Base-by-base conservation (phyloP, 2,113 vertebrate species). In the Regulus satrapa region DNA sequence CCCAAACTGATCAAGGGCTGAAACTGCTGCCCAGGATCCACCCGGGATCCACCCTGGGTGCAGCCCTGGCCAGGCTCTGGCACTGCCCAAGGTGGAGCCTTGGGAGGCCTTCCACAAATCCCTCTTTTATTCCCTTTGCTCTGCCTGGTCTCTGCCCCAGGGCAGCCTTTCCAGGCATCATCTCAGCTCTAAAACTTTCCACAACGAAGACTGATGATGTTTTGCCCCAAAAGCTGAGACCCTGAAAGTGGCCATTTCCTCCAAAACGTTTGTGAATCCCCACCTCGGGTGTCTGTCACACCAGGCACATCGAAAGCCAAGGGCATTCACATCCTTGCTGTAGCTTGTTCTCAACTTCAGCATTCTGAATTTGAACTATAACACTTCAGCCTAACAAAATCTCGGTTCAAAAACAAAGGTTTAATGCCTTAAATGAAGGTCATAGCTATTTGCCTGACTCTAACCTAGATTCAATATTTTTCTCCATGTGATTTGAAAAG, bases 371-470 rank as follows among this genome's bases (percentile, higher is more conserved):
- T 81, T 29, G 14, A 80, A 66, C 52, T 66, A 2, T 0, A 67
- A 56, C 51, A 40, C 71, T 69, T 77, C 43, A 92, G 59, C 64
- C 75, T 76, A 90, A 92, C 78, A 93, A 73, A 94, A 89, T 28
- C 85, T 92, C 61, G 58, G 72, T 17, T 83, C 75, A 74, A 90
- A 97, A 90, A 80, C 67, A 92, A 85, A 96, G 78, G 64, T 77
- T 95, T 85, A 88, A 64, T 92, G 78, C 63, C 67, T 94, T 59
- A 92, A 96, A 96, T 94, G 95, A 97, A 96, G 94, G 96, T 97
- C 92, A 95, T 91, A 94, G 92, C 94, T 97, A 95, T 97, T 96
- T 96, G 92, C 96, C 78, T 3, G 7, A 77, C 68, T 94, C 85
- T 80, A 94, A 74, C 69, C 63, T 26, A 80, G 68, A 86, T 84